Base-by-base conservation (phyloP, 1,140 invertebrate species). In the Platyscapa corneri region DNA sequence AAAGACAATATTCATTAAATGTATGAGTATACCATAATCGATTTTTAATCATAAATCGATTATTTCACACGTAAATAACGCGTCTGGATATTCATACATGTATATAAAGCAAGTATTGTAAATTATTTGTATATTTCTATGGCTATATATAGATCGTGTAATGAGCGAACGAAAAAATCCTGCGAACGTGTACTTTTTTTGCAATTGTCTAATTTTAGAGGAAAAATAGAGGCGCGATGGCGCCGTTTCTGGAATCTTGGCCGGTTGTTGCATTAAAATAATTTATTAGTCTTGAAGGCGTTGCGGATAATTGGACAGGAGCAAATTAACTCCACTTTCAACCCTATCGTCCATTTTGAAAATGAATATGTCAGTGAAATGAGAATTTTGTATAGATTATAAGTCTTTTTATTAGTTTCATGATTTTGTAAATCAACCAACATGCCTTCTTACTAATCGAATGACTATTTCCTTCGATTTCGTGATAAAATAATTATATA, bases 1-100 rank as follows among this genome's bases (percentile, higher is more conserved):
- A 88, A 88, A 88, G 83, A 86, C 32, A 53, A 80, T 39, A 46
- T 87, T 87, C 49, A 20, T 74, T 42, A 74, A 74, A n/a, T 74
- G 70, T 18, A 27, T 42, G 70, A 74, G 42, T 74, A 74, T 12
- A 5, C 12, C 7, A n/a, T 74, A 12, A 27, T 32, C 7, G 32
- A 39, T 23, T 70, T 46, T 37, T 8, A n/a, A 70, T 70, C 6
- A 18, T 0, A 37, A 37, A 70, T 18, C 32, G 34, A 70, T 70
- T 37, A 30, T 67, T n/a, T n/a, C n/a, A n/a, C 70, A 27, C 56
- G 23, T 27, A 12, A 65, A 27, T 5, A 53, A 23, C 14, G 75
- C 56, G 14, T 77, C 6, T 64, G 46, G 34, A 79, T 83, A 81
- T 82, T 64, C 23, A 20, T 46, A 42, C 80, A 83, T 82, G 37